Evolutionary conservation across 2,113 vertebrate species (phyloP).

Genomic region (Parotia lawesii): DNA sequence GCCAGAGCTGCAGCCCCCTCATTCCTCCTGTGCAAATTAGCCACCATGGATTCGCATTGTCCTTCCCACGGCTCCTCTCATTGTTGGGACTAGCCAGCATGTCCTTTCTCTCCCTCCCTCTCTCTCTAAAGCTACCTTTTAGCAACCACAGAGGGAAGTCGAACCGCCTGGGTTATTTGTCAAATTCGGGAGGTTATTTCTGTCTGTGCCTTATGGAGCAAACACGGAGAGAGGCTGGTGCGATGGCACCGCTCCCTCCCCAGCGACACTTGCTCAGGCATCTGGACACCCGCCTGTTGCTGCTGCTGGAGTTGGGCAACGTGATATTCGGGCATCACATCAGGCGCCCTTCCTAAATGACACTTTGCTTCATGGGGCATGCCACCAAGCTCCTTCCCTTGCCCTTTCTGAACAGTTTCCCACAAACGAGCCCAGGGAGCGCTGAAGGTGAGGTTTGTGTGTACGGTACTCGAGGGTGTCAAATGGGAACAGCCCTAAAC

Average conservation of each 20-base stretch:
- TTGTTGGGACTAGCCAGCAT: conserved; percentile 17
- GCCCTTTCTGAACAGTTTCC: neutral
- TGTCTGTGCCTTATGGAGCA: neutral
- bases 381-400: neutral
- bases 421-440: neutral
- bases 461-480: neutral
- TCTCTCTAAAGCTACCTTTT: neutral
- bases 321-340: neutral
- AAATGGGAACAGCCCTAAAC: neutral
- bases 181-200: neutral
- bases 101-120: neutral
- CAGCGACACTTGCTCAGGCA: neutral
- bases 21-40: conserved; percentile 45
- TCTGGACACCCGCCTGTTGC: neutral
- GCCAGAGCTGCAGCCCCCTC: conserved; percentile 1
- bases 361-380: neutral
- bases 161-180: neutral
- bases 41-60: neutral
- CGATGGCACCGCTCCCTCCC: neutral
- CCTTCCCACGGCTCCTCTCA: neutral
- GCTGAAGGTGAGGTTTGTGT: neutral
- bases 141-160: neutral
- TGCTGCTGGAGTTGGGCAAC: neutral
- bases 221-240: neutral
- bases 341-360: neutral